These are phyloP conservation scores for Selene dorsalis DNA, from an alignment of 2,797 vertebrate genomes.

Conservation along the genomic window DNA sequence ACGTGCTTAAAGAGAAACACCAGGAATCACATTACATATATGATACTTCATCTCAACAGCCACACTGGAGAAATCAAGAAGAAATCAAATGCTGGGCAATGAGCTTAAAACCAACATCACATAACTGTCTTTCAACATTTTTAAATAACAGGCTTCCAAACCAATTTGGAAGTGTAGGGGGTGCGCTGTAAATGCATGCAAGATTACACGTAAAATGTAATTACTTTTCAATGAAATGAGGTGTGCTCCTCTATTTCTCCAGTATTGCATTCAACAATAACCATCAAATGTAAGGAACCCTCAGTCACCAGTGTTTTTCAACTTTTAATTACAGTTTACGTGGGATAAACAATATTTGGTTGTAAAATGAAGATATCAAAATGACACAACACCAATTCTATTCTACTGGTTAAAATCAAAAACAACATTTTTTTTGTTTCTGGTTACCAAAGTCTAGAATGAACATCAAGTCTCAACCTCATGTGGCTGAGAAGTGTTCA, in stretches of 20 bases:
- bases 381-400: not conserved
- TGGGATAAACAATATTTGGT: not conserved
- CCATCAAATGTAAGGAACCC: not conserved
- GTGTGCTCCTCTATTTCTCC: not conserved
- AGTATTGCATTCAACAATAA: not conserved
- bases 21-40: not conserved
- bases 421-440: slow-evolving; percentile 7
- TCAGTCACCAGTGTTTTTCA: not conserved
- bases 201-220: not conserved
- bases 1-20: slow-evolving; percentile 3
- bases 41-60: no score
- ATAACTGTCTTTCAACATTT: not conserved
- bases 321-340: not conserved
- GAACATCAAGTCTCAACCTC: not conserved
- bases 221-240: slow-evolving; percentile 5
- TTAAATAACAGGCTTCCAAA: not conserved
- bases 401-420: slow-evolving; percentile 7
- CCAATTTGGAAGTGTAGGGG: not conserved
- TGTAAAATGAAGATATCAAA: slow-evolving; percentile 1
- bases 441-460: slow-evolving; percentile 16
- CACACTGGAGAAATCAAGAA: no score
- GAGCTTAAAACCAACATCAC: slow-evolving; percentile 7
- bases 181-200: not conserved
- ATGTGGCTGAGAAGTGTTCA: not conserved
- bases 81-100: not conserved